A percentile compares a stretch with the other conserved stretches of the same genome.
phyloP scores from a whole-genome alignment of 2,113 vertebrate species.

The Tyrannus savana region DNA sequence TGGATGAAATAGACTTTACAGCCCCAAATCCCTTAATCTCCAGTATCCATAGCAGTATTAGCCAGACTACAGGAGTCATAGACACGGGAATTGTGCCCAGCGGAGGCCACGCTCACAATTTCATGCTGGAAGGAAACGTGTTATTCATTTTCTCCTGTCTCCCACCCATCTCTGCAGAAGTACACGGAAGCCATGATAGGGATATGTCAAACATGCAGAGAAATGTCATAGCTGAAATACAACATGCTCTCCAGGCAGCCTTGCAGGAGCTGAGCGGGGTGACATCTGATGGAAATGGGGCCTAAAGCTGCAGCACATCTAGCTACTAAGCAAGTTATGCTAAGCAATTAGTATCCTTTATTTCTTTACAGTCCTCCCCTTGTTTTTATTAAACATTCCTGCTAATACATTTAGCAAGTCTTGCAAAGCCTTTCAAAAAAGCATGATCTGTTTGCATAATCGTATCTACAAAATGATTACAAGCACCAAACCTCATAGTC shows the following conservation, averaged over 20 bases:
- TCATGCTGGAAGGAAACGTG: not conserved
- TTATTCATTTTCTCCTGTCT: conserved; percentile 19
- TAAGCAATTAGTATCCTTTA: conserved; percentile 1
- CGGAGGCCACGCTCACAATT: conserved; percentile 1
- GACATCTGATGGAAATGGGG: not conserved
- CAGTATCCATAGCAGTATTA: conserved; percentile 57
- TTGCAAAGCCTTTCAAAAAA: not conserved
- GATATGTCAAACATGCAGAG: not conserved
- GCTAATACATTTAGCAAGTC: conserved; percentile 11
- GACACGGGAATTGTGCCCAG: conserved; percentile 32
- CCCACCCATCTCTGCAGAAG: not conserved
- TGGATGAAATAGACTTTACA: conserved; percentile 47
- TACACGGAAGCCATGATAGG: not conserved
- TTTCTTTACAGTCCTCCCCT: not conserved
- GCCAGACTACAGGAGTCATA: conserved; percentile 58
- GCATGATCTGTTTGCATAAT: not conserved
- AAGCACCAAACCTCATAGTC: not conserved
- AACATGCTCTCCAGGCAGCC: not conserved
- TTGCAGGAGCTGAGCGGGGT: not conserved
- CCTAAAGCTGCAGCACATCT: not conserved
- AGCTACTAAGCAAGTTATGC: not conserved
- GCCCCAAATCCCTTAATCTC: conserved; percentile 62
- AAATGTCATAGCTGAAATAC: not conserved
- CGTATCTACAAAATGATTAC: not conserved
- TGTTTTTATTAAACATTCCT: not conserved